phyloP scores from a whole-genome alignment of 35 echinoderm and acorn worm species.

The Amphiura filiformis region DNA sequence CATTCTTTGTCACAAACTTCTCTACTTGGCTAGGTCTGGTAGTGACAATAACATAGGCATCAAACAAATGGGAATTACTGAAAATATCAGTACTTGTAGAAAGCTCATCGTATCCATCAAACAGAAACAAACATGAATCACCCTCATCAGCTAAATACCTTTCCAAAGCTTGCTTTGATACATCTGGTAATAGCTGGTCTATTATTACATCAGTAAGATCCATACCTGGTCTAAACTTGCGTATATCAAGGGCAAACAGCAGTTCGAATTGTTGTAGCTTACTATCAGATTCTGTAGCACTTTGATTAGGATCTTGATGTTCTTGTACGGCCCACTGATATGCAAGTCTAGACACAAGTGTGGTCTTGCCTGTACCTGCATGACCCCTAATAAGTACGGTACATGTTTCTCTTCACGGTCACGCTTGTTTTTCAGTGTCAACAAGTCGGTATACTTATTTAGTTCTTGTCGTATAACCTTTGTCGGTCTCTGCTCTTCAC shows the following conservation, averaged over 20 bases:
- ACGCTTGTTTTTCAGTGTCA: background rate
- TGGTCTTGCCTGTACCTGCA: background rate
- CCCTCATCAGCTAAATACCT: background rate
- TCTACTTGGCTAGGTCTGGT: background rate
- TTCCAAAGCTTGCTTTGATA: background rate
- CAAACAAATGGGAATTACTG: background rate
- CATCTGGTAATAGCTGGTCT: background rate
- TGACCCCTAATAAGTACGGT: background rate
- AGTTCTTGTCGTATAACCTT: background rate
- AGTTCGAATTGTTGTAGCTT: background rate
- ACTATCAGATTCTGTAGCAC: background rate
- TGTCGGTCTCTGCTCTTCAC: background rate
- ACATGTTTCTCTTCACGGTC: background rate
- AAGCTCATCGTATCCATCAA: conserved; percentile 6
- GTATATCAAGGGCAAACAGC: background rate
- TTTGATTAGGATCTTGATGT: background rate
- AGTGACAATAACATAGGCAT: background rate
- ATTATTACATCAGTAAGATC: background rate
- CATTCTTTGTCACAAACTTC: background rate
- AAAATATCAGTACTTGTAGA: background rate
- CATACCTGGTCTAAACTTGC: background rate
- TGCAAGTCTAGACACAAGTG: background rate
- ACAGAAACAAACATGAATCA: background rate
- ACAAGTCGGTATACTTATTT: background rate
- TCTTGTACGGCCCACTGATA: background rate